Percentiles rank a stretch among this genome's conserved stretches.
Evolutionary conservation across 2,888 invertebrate species (phyloP).

Genomic region (Hololepta plana): DNA sequence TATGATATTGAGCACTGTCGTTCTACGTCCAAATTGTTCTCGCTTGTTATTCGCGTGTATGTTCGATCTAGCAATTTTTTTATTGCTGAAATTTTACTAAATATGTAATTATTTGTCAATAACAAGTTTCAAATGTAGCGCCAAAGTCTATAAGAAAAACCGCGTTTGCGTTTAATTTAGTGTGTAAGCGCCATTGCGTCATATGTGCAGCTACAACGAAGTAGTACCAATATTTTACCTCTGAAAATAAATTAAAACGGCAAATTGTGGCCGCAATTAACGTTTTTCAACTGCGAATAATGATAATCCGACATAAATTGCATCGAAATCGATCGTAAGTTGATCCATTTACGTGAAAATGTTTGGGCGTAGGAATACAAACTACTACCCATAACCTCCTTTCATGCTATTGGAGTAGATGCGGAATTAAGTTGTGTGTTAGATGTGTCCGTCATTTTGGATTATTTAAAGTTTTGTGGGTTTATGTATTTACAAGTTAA

Average conservation of each 20-base stretch:
- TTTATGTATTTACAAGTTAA: constrained; percentile 24
- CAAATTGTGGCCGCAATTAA: constrained; percentile 2
- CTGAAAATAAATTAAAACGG: not conserved
- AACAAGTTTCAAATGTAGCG: constrained; percentile 18
- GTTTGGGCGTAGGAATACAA: constrained; percentile 44
- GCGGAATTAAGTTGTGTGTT: constrained; percentile 57
- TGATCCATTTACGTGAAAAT: constrained; percentile 15
- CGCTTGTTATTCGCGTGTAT: too few relatives aligned
- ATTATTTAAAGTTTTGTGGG: constrained; percentile 27
- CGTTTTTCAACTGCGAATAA: constrained; percentile 7
- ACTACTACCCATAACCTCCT: constrained; percentile 61
- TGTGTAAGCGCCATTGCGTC: constrained; percentile 22
- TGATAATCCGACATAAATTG: constrained; percentile 1
- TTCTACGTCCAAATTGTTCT: too few relatives aligned
- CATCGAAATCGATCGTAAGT: not conserved
- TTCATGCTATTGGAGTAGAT: constrained; percentile 58
- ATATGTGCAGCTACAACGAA: constrained; percentile 20
- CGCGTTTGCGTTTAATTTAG: constrained; percentile 21
- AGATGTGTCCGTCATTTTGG: constrained; percentile 39
- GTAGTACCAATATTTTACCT: constrained; percentile 17
- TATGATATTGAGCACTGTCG: too few relatives aligned
- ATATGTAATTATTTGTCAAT: constrained; percentile 1
- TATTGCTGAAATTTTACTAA: not conserved
- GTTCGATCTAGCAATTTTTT: too few relatives aligned
- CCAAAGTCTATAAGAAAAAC: constrained; percentile 19